These are phyloP conservation scores for Drosophila prostipennis DNA, from an alignment of 2,888 invertebrate species.

Conservation along the genomic window DNA sequence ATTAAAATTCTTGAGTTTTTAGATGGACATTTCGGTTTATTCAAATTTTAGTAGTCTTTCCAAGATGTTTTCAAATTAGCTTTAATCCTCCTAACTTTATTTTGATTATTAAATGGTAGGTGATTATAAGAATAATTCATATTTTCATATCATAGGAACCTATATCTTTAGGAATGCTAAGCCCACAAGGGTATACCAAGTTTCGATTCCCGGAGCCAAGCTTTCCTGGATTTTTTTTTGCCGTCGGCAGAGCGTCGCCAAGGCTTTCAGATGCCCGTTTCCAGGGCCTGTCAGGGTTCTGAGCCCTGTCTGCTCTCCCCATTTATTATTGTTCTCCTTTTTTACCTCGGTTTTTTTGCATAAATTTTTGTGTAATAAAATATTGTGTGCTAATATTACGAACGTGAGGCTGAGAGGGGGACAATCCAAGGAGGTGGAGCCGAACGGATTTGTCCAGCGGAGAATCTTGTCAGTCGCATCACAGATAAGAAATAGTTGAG, in stretches of 20 bases:
- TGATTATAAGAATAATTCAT: not conserved
- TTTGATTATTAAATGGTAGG: not conserved
- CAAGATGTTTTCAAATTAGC: not conserved
- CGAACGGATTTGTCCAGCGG: not conserved
- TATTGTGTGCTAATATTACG: conserved; percentile 72
- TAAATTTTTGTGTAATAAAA: conserved; percentile 77
- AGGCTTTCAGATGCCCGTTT: conserved; percentile 65
- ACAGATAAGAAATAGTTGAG: conserved; percentile 38
- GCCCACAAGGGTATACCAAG: conserved; percentile 8
- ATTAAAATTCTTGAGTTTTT: no score
- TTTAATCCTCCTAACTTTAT: not conserved
- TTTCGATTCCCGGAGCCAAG: conserved; percentile 2
- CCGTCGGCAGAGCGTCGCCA: conserved; percentile 77
- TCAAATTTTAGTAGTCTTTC: no score
- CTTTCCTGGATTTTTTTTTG: conserved; percentile 44
- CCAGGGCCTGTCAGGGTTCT: conserved; percentile 25
- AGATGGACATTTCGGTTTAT: no score
- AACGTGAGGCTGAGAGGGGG: conserved; percentile 7
- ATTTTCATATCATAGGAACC: not conserved
- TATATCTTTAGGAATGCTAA: not conserved
- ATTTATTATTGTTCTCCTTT: conserved; percentile 50
- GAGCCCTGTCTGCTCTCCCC: conserved; percentile 30
- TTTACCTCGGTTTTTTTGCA: conserved; percentile 60
- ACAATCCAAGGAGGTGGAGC: not conserved
- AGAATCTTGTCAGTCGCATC: conserved; percentile 32